Percentiles rank a stretch among this genome's conserved stretches.
Conservation (phyloP, 2,113 vertebrate genomes). For the Eurystomus gularis region DNA sequence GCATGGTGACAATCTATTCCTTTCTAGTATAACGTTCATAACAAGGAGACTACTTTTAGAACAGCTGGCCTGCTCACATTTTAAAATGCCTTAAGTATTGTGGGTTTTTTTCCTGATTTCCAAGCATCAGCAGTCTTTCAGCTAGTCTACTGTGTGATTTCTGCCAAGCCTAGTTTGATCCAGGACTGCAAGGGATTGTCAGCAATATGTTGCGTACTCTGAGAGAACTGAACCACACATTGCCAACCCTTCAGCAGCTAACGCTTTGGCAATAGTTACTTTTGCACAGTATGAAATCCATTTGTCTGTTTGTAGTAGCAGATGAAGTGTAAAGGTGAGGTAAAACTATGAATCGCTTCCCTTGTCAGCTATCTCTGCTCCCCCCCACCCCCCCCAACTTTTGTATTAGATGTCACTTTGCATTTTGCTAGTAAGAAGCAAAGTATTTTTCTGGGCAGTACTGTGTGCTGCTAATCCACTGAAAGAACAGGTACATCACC, state of each 20-base stretch:
- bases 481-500: not conserved
- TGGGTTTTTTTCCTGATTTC: not conserved
- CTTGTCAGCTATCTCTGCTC: not conserved
- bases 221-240: not conserved
- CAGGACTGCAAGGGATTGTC: not conserved
- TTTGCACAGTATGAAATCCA: not conserved
- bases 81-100: not conserved
- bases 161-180: not conserved
- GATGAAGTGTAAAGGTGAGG: not conserved
- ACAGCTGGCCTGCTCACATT: slow-evolving; percentile 6
- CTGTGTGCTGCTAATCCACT: not conserved
- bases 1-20: slow-evolving; percentile 38
- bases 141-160: not conserved
- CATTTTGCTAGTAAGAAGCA: not conserved
- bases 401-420: not conserved
- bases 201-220: not conserved
- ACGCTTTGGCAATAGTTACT: not conserved
- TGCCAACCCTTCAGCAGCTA: not conserved
- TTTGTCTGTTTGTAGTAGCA: not conserved
- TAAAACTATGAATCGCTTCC: not conserved
- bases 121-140: not conserved
- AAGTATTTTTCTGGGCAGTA: not conserved
- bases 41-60: slow-evolving; percentile 29
- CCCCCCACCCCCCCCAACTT: not conserved
- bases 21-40: not conserved